Evolutionary conservation across 2,113 vertebrate species (phyloP).

Genomic region (Oncorhynchus tshawytscha): DNA sequence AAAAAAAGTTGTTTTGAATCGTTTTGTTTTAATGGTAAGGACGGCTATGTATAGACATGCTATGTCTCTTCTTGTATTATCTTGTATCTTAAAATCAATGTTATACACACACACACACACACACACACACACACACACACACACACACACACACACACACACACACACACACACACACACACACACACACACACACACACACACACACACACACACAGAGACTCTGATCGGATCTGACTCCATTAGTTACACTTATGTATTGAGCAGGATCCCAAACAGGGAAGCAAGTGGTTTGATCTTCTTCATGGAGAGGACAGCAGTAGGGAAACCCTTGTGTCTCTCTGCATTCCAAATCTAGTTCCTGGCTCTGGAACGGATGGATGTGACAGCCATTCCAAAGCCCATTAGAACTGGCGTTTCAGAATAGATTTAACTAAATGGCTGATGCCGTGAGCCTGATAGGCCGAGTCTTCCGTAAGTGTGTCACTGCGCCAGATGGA

Average conservation of each 20-base stretch:
- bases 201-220: neutral
- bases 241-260: neutral
- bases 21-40: neutral
- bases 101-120: neutral
- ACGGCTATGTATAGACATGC: neutral
- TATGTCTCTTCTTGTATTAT: neutral
- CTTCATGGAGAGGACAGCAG: constrained; percentile 7
- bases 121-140: neutral
- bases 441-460: constrained; percentile 2
- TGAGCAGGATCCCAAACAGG: constrained; percentile 1
- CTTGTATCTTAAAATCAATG: neutral
- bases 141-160: neutral
- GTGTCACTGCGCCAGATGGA: constrained; percentile 26
- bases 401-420: constrained; percentile 24
- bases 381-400: constrained; percentile 32
- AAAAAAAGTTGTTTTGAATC: neutral
- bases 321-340: neutral
- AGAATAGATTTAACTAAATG: constrained; percentile 9
- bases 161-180: too few species aligned
- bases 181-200: too few species aligned
- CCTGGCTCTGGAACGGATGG: constrained; percentile 24
- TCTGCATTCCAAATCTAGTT: constrained; percentile 7
- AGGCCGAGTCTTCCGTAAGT: constrained; percentile 11
- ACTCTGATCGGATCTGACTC: neutral
- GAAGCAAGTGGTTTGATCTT: neutral